Conservation (phyloP, 2,888 invertebrate genomes). For the Cybosia mesomella region DNA sequence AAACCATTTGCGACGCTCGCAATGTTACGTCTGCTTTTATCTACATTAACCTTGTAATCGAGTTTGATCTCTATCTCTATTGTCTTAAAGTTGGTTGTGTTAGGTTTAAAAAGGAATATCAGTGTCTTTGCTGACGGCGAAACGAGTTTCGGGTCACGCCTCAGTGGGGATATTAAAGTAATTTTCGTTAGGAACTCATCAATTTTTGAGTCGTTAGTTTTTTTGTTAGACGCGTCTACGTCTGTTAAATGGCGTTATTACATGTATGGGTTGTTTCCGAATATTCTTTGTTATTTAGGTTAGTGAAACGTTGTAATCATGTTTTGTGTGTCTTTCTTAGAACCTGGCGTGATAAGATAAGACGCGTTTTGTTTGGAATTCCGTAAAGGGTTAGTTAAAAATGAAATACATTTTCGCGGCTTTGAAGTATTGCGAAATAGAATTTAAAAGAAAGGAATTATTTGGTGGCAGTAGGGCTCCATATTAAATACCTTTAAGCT, state of each 20-base stretch:
- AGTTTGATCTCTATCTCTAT: slow-evolving; percentile 51
- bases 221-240: slow-evolving; percentile 58
- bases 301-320: slow-evolving; percentile 30
- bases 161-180: slow-evolving; percentile 64
- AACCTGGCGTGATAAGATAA: slow-evolving; percentile 42
- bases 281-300: slow-evolving; percentile 41
- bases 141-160: slow-evolving; percentile 59
- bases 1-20: slow-evolving; percentile 51
- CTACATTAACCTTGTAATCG: slow-evolving; percentile 39
- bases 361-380: slow-evolving; percentile 25
- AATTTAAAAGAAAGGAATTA: no score
- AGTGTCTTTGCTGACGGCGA: slow-evolving; percentile 35
- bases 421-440: no score
- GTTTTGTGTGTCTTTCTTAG: slow-evolving; percentile 36
- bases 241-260: slow-evolving; percentile 66
- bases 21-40: slow-evolving; percentile 45
- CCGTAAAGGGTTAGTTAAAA: slow-evolving; percentile 18
- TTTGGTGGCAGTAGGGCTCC: no score
- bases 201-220: slow-evolving; percentile 66
- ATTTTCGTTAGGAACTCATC: slow-evolving; percentile 75
- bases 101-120: slow-evolving; percentile 29
- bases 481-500: no score
- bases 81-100: slow-evolving; percentile 38
- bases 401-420: not conserved
- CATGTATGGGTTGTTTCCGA: slow-evolving; percentile 37